A percentile compares a stretch with the other conserved stretches of the same genome.
phyloP scores from a whole-genome alignment of 2,888 invertebrate species.

The Atethmia centrago region DNA sequence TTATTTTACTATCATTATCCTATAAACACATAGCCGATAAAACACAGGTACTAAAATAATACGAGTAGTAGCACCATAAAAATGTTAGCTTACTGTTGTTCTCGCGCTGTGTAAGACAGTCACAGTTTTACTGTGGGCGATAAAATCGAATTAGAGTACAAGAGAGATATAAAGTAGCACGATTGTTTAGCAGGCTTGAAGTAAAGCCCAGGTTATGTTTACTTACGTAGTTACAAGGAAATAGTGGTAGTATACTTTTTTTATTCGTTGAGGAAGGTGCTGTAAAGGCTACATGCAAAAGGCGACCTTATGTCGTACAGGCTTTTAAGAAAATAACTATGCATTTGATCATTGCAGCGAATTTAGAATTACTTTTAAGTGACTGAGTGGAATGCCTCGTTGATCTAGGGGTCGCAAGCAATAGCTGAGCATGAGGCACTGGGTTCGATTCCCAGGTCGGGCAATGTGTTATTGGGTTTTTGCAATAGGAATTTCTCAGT shows the following conservation, averaged over 20 bases:
- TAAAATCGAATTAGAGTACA: conserved; percentile 69
- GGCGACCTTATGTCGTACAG: no score
- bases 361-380: no score
- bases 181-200: conserved; percentile 53
- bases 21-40: conserved; percentile 20
- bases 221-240: conserved; percentile 15
- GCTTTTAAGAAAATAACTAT: no score
- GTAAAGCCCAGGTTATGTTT: conserved; percentile 29
- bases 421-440: no score
- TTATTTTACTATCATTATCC: background rate
- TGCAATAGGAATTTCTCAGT: no score
- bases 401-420: no score
- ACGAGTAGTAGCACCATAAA: conserved; percentile 1
- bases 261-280: background rate
- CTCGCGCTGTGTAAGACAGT: conserved; percentile 52
- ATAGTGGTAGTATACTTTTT: background rate
- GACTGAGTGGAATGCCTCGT: no score
- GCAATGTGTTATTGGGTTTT: no score
- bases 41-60: conserved; percentile 28
- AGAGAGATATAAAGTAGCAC: conserved; percentile 59
- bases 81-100: conserved; percentile 42
- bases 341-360: no score
- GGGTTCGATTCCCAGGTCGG: no score
- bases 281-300: no score
- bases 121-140: conserved; percentile 56